phyloP scores from a whole-genome alignment of 2,888 invertebrate genomes.

The Drosophila acutilabella region DNA sequence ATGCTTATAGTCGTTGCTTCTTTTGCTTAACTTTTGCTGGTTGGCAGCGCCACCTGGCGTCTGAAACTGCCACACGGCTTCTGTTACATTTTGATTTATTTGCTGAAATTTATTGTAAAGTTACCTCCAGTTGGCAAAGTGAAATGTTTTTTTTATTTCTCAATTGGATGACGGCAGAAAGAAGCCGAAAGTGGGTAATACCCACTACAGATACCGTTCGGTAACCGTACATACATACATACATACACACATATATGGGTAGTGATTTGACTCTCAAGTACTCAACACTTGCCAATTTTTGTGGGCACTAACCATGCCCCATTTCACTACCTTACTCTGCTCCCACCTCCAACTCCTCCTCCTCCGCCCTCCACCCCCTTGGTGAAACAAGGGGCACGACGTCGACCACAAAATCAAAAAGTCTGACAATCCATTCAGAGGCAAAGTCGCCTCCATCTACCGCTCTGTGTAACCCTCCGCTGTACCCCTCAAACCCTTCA shows the following conservation, averaged over 20 bases:
- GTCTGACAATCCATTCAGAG: conserved; percentile 55
- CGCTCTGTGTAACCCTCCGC: neutral
- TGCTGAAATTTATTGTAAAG: conserved; percentile 79
- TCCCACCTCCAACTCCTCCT: too few relatives aligned
- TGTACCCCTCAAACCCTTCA: neutral
- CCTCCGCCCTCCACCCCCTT: too few relatives aligned
- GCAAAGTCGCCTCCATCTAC: neutral
- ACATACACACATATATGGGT: neutral
- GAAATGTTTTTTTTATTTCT: conserved; percentile 33
- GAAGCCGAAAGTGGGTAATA: neutral
- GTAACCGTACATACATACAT: neutral
- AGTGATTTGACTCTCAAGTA: conserved; percentile 22
- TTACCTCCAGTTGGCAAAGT: conserved; percentile 54
- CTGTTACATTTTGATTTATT: conserved; percentile 78
- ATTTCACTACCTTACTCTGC: neutral
- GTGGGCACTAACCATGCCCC: neutral
- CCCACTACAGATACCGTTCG: conserved; percentile 30
- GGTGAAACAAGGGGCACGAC: conserved; percentile 26
- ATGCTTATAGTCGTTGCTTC: conserved; percentile 1
- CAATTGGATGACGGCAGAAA: neutral
- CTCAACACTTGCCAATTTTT: conserved; percentile 48
- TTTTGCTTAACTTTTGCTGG: conserved; percentile 5
- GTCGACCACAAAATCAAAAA: conserved; percentile 61
- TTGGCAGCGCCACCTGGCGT: conserved; percentile 65
- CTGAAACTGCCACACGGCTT: conserved; percentile 73